These are phyloP conservation scores for Dryocosmus kuriphilus DNA, from an alignment of 2,888 invertebrate genomes.

Conservation along the genomic window DNA sequence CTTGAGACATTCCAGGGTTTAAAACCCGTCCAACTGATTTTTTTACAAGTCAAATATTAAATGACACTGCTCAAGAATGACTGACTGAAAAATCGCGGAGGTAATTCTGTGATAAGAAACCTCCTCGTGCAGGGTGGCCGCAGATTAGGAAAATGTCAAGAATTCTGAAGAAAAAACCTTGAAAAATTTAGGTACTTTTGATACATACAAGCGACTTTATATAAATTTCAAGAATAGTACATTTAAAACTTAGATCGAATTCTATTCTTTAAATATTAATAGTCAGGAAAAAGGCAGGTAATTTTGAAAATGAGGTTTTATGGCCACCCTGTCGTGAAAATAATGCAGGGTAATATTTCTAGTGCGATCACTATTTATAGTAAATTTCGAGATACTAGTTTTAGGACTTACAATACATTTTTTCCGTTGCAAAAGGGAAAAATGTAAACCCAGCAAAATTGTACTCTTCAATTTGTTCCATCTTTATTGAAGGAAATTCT, in stretches of 20 bases:
- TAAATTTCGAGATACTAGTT: constrained; percentile 13
- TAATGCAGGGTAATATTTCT: constrained; percentile 43
- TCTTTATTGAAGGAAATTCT: not conserved
- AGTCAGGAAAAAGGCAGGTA: too few species aligned
- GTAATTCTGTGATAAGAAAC: not conserved
- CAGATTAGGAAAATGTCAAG: too few species aligned
- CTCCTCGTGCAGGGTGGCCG: not conserved
- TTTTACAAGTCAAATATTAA: not conserved
- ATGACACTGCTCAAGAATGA: constrained; percentile 34
- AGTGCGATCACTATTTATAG: constrained; percentile 28
- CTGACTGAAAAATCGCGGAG: constrained; percentile 8
- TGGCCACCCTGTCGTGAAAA: not conserved
- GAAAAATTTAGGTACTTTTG: too few species aligned
- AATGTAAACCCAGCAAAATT: not conserved
- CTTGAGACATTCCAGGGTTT: not conserved
- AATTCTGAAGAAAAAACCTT: too few species aligned
- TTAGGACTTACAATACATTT: constrained; percentile 9
- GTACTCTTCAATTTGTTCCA: not conserved
- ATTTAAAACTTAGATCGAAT: too few species aligned
- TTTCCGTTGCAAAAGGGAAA: not conserved
- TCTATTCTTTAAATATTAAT: too few species aligned
- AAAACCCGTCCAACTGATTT: constrained; percentile 3
- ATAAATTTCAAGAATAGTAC: too few species aligned
- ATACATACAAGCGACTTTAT: too few species aligned
- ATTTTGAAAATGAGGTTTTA: too few species aligned